A percentile compares a stretch with the other conserved stretches of the same genome.
These are phyloP conservation scores for Holacanthus passer DNA, from an alignment of 2,113 vertebrate genomes.

Conservation along the genomic window DNA sequence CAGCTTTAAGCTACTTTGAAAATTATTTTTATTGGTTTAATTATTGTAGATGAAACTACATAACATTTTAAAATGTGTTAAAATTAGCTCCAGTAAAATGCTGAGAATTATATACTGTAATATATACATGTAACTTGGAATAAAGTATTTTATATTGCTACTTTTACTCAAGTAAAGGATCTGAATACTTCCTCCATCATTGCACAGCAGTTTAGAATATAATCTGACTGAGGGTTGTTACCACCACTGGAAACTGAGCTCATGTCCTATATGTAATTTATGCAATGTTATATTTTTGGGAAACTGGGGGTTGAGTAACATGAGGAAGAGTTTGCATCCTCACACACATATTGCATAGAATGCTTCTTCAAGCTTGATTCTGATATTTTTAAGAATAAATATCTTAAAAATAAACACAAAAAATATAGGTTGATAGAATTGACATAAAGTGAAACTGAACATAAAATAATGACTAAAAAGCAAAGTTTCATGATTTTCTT, in stretches of 20 bases:
- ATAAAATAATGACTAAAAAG: background rate
- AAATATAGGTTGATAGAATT: background rate
- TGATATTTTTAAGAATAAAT: no score
- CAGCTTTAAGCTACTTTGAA: no score
- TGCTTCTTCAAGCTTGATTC: background rate
- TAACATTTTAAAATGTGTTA: background rate
- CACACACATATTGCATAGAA: no score
- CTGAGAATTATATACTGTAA: background rate
- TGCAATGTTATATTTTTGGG: background rate
- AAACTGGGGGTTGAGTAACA: background rate
- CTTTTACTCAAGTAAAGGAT: background rate
- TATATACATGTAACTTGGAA: background rate
- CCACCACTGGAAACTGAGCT: conserved; percentile 3
- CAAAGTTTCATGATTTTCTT: background rate
- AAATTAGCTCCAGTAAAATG: background rate
- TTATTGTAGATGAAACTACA: background rate
- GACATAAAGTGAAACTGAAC: background rate
- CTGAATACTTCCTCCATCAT: background rate
- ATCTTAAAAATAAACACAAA: no score
- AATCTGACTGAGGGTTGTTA: background rate
- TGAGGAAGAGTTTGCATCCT: background rate
- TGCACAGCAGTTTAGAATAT: background rate
- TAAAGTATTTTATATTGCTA: background rate
- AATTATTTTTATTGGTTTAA: no score
- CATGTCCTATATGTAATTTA: no score